These are phyloP conservation scores for Mustela nigripes DNA, from an alignment of 2,113 vertebrate genomes.

Conservation along the genomic window DNA sequence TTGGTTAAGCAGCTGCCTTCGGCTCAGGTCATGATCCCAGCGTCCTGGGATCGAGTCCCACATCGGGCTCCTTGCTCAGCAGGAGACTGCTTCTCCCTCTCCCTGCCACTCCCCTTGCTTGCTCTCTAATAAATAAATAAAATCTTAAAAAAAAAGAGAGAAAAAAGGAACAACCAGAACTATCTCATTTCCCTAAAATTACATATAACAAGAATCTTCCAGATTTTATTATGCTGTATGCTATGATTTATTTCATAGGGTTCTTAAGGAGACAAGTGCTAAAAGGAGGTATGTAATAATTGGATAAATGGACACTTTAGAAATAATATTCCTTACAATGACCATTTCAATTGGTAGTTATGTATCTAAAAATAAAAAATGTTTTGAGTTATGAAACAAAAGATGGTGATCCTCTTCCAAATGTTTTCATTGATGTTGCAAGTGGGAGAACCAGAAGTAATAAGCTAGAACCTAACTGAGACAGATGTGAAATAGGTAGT, in stretches of 20 bases:
- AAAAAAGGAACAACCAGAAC: not conserved
- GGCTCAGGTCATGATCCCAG: too few species aligned
- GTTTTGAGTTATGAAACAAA: not conserved
- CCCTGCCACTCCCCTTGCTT: not conserved
- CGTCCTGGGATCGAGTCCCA: too few species aligned
- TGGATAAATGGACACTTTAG: not conserved
- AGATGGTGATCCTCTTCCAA: not conserved
- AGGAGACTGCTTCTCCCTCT: not conserved
- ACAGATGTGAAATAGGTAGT: not conserved
- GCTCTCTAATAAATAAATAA: not conserved
- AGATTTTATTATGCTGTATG: not conserved
- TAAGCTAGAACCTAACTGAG: not conserved
- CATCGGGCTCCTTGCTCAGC: not conserved
- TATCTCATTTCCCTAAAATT: not conserved
- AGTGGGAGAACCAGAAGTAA: not conserved
- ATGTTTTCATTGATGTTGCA: not conserved
- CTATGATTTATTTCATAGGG: not conserved
- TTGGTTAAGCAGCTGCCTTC: too few species aligned
- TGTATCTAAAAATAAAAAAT: slow-evolving; percentile 1
- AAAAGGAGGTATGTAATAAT: not conserved
- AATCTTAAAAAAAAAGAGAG: not conserved
- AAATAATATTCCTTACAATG: not conserved
- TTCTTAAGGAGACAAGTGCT: not conserved
- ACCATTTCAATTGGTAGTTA: not conserved
- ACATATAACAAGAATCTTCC: not conserved